phyloP scores from a whole-genome alignment of 1,140 invertebrate species.

The Ceratina australensis region DNA sequence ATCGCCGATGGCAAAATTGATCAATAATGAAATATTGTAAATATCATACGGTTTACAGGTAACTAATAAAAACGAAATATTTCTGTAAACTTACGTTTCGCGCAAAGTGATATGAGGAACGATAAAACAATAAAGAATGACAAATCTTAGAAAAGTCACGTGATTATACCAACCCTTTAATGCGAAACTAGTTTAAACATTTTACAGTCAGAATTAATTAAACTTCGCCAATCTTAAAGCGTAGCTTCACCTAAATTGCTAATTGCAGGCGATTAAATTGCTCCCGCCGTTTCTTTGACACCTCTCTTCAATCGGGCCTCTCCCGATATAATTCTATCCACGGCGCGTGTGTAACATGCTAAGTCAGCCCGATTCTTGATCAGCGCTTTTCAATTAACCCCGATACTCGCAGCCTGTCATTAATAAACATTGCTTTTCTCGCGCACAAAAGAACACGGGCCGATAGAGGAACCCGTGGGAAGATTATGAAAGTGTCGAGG shows the following conservation, averaged over 20 bases:
- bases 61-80: too few relatives aligned
- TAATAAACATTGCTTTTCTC: constrained; percentile 35
- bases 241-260: too few relatives aligned
- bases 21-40: background rate
- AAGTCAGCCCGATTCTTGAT: background rate
- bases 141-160: too few relatives aligned
- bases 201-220: too few relatives aligned
- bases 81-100: too few relatives aligned
- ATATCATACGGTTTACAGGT: too few relatives aligned
- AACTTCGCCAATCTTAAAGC: too few relatives aligned
- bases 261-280: background rate
- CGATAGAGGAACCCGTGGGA: constrained; percentile 22
- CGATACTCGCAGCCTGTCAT: constrained; percentile 8
- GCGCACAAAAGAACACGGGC: constrained; percentile 23
- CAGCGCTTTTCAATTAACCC: constrained; percentile 29
- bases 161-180: too few relatives aligned
- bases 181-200: too few relatives aligned
- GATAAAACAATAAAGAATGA: too few relatives aligned
- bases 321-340: background rate
- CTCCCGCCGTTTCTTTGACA: background rate
- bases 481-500: constrained; percentile 25
- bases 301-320: background rate
- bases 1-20: constrained; percentile 61
- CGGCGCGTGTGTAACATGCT: background rate
- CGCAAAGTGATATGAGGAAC: too few relatives aligned